Base-by-base conservation (phyloP, 2,888 invertebrate species). In the Pseudococcus longispinus region DNA sequence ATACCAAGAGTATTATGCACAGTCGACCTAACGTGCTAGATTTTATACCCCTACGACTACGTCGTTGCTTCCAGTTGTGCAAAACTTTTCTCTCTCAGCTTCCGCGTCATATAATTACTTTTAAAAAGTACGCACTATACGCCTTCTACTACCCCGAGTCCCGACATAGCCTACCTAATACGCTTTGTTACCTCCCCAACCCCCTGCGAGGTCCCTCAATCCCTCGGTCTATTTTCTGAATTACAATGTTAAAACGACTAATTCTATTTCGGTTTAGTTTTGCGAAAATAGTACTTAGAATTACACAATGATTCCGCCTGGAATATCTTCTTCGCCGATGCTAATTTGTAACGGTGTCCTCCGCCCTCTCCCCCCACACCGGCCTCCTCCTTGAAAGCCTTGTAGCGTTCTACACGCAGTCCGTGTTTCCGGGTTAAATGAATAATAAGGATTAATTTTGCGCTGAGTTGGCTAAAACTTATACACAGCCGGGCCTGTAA, bases 191-290 rank as follows among this genome's bases (percentile, higher is more conserved):
- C 70, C 70, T 13, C 55, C 8, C 20, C n/a, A n/a, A 55, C 46
- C 13, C 15, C 46, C 15, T 46, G 4, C n/a, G n/a, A n/a, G 5
- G 37, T 20, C 23, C 20, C 60, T 13, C 23, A 11, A 6, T 20
- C 20, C 23, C 60, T 13, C 5, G 20, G 60, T 60, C 60, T 60
- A 4, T 37, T 74, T 32, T 74, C 32, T 20, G 77, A 80, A 80
- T 80, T 80, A 42, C 37, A 42, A 42, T 42, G 77, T 80, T 80
- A 80, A 80, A 80, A 80, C 77, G 42, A 80, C 77, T 80, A 80
- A 80, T 80, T 80, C 77, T 80, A 80, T 80, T 80, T 80, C 77
- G 77, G 77, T 70, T 80, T 80, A 80, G 77, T 80, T 80, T 80
- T 9, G 77, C 77, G 42, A 80, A 80, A 80, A 29, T 70, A 26